Evolutionary conservation across 2,797 vertebrate species (phyloP).

Genomic region (Synanceia verrucosa): DNA sequence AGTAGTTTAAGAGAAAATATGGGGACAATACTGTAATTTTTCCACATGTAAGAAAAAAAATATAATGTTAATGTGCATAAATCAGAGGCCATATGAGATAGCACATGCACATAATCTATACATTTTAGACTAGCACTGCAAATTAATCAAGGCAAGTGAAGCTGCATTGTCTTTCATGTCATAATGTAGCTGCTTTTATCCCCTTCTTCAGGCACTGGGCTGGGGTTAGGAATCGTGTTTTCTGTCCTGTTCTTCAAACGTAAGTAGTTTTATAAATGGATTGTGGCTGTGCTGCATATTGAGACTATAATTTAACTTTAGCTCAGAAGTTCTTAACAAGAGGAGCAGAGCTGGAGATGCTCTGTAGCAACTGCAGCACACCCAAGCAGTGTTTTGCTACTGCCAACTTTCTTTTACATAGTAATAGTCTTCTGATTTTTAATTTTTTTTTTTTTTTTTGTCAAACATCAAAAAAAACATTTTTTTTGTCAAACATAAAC

Average conservation of each 20-base stretch:
- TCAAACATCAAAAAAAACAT: too few relatives aligned
- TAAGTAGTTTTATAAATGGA: constrained; percentile 81
- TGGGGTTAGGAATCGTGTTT: constrained; percentile 94
- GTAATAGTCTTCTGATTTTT: too few relatives aligned
- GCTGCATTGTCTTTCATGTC: neutral
- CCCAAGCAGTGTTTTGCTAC: too few relatives aligned
- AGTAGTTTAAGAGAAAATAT: neutral
- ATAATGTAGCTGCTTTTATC: neutral
- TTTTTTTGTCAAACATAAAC: too few relatives aligned
- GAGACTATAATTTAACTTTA: neutral
- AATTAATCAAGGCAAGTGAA: neutral
- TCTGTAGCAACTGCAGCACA: neutral
- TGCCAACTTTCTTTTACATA: too few relatives aligned
- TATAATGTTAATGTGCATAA: neutral
- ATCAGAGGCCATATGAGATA: neutral
- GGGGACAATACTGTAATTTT: too few relatives aligned
- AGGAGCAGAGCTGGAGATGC: neutral
- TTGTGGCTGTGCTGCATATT: neutral
- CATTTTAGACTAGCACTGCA: neutral
- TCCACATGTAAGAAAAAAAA: neutral
- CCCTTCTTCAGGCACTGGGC: constrained; percentile 86
- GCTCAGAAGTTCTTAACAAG: neutral
- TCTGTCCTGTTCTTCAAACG: constrained; percentile 98
- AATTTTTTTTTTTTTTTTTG: too few relatives aligned
- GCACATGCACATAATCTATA: neutral